These are phyloP conservation scores for Telenomus remus DNA, from an alignment of 1,140 invertebrate species.

Conservation along the genomic window DNA sequence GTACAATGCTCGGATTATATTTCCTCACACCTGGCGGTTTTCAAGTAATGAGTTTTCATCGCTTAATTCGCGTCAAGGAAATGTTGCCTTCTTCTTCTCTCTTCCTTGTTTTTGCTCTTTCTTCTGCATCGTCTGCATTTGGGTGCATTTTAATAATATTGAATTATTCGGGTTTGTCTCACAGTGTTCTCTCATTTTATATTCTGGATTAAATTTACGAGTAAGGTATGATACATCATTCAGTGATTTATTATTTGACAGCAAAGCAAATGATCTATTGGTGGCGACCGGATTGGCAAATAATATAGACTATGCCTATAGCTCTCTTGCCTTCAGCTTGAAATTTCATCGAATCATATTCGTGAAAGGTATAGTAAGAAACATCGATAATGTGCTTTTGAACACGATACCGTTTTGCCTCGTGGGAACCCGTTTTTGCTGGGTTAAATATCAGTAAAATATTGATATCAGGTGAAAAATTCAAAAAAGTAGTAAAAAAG, in stretches of 20 bases:
- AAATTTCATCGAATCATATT: constrained; percentile 42
- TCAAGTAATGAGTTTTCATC: too few species aligned
- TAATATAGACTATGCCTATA: constrained; percentile 26
- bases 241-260: constrained; percentile 38
- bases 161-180: too few species aligned
- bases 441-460: constrained; percentile 27
- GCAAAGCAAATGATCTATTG: constrained; percentile 34
- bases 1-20: too few species aligned
- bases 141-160: too few species aligned
- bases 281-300: constrained; percentile 6
- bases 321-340: constrained; percentile 16
- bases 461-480: constrained; percentile 7
- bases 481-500: neutral
- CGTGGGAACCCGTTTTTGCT: constrained; percentile 20
- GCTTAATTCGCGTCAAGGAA: constrained; percentile 1
- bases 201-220: too few species aligned
- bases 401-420: constrained; percentile 18
- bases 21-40: too few species aligned
- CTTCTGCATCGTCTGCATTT: too few species aligned
- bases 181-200: too few species aligned
- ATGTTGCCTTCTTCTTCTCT: too few species aligned
- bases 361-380: constrained; percentile 26
- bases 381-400: constrained; percentile 25
- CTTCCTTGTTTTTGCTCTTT: too few species aligned
- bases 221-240: constrained; percentile 14